Evolutionary conservation across 1,140 invertebrate species (phyloP), one percentile per base, ranked within the genome.

Genomic region (Notospermus geniculatus): DNA sequence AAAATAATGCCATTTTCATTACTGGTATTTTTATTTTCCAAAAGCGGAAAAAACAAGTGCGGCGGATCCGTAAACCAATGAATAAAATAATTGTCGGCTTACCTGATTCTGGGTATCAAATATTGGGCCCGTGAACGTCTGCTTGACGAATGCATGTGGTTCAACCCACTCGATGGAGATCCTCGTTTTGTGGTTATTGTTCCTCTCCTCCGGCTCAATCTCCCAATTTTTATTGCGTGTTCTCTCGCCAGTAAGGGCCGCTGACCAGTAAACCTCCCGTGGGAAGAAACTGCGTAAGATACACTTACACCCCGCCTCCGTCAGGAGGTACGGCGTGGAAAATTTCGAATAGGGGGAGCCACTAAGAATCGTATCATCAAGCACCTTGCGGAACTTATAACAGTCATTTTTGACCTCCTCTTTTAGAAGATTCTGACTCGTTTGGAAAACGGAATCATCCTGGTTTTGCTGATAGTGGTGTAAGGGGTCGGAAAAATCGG

Each of bases 261-360:
- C 73, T 0, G 91, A 92, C 80, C 87, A 90, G 76, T 89, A 95
- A 13, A 95, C 85, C 63, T 92, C 88, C 22, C 86, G 82, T 0
- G 91, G 88, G 71, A 95, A 93, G 72, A 88, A 94, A 23, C 82
- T 83, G 11, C 92, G 82, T 1, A 95, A 75, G 23, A 85, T 79
- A 76, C 92, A 95, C 62, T 88, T 88, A 27, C 87, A 84, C 0
- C 93, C 93, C 1, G 80, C 81, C 71, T 92, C 89, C 0, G 92
- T 93, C 78, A 95, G 92, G 61, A 97, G 78, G 80, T 90, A 97
- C 0, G 95, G 95, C 45, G 95, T 83, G 0, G 88, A 86, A 69
- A 92, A 91, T 62, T 89, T 88, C 1, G 95, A 82, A 80, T 89
- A 92, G 0, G 95, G 93, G 0, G 93, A 97, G 64, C 90, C 86